Evolutionary conservation across 2,797 vertebrate species (phyloP), one percentile per base, ranked within the genome.

Genomic region (Miichthys miiuy): DNA sequence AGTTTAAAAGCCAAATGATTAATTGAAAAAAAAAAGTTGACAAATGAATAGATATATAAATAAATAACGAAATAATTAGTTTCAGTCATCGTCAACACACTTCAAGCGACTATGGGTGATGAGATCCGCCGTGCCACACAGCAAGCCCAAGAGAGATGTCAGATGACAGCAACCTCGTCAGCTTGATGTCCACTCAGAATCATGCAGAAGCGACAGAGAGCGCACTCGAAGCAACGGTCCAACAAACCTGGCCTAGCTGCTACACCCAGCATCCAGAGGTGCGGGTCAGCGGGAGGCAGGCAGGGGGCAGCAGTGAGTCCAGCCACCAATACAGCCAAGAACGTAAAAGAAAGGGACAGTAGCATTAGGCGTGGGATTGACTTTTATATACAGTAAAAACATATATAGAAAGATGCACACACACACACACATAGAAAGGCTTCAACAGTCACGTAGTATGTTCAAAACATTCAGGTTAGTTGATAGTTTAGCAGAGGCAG

Each of bases 201-300:
- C 85, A 91, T 84, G 89, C 57, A 41, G 79, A 72, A 85, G 69
- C 3, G 17, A 84, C 42, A 77, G 79, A 75, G 63, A 77, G 68
- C 42, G 8, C 46, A 76, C 75, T 82, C 76, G 82, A 87, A 83
- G 82, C 82, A 77, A 84, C 79, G 58, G 72, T 92, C 89, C 89
- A 91, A 96, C 95, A 93, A 94, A 96, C 95, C 95, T 96, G 95
- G 92, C 95, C 95, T 84, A 95, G 91, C 95, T 96, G 95, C 85
- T 90, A 87, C 82, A 92, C 88, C 93, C 93, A 93, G 90, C 87
- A 93, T 94, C 93, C 93, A 91, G 83, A 80, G 87, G 90, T 84
- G 89, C 41, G 74, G 86, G 89, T 74, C 86, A 93, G 88, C 18
- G 72, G 87, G 79, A 84, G 81, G 86, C 82, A 91, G 88, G 88